Percentiles rank a stretch among this genome's conserved stretches.
phyloP scores from a whole-genome alignment of 2,797 vertebrate genomes.

The Rousettus madagascariensis region DNA sequence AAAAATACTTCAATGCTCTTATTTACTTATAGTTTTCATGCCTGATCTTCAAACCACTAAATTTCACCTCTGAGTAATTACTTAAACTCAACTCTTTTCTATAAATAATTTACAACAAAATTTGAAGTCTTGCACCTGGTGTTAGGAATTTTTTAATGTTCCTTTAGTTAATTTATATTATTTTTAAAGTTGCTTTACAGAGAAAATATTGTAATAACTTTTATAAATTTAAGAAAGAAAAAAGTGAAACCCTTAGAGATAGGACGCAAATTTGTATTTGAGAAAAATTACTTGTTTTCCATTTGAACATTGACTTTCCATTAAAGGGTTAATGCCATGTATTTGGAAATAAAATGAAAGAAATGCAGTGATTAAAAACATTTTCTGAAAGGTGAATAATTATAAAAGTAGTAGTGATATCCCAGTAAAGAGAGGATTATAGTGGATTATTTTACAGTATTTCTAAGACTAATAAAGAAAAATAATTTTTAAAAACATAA shows the following conservation, averaged over 20 bases:
- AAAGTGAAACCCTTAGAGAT: neutral
- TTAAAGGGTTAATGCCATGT: neutral
- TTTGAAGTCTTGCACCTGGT: neutral
- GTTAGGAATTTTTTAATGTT: neutral
- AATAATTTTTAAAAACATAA: neutral
- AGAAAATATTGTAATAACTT: neutral
- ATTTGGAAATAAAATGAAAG: constrained; percentile 9
- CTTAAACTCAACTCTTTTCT: neutral
- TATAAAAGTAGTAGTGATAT: neutral
- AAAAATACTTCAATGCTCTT: neutral
- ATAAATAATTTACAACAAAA: neutral
- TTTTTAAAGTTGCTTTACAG: neutral
- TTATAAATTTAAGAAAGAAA: neutral
- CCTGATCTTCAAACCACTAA: neutral
- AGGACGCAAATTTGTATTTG: neutral
- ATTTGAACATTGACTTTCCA: neutral
- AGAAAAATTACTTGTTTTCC: neutral
- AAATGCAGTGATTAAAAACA: neutral
- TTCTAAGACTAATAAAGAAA: neutral
- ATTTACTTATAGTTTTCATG: neutral
- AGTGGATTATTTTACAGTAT: neutral
- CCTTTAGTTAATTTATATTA: neutral
- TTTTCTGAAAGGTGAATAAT: neutral
- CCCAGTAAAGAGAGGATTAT: neutral
- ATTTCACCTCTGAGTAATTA: neutral